phyloP scores from a whole-genome alignment of 2,888 invertebrate genomes.

The Eupithecia centaureata region DNA sequence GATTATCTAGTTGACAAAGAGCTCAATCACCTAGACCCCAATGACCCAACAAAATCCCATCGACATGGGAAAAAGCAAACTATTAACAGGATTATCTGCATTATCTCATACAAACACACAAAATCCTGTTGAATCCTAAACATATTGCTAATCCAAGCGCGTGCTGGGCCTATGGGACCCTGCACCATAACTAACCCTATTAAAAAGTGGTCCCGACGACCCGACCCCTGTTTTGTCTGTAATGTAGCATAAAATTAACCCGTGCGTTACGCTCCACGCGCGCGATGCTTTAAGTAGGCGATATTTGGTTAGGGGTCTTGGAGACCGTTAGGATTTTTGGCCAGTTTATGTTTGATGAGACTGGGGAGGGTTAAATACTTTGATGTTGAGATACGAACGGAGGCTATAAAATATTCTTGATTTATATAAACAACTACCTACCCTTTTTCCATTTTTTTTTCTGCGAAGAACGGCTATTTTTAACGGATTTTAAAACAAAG shows the following conservation, averaged over 20 bases:
- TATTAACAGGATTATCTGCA: constrained; percentile 49
- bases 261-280: constrained; percentile 72
- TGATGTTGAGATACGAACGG: not conserved
- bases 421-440: not conserved
- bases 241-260: constrained; percentile 84
- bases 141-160: constrained; percentile 70
- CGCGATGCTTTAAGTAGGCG: constrained; percentile 66
- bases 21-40: not conserved
- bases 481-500: not conserved
- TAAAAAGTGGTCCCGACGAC: constrained; percentile 76
- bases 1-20: constrained; percentile 34
- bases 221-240: constrained; percentile 66
- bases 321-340: constrained; percentile 53
- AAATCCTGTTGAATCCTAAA: constrained; percentile 68
- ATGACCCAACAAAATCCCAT: constrained; percentile 5
- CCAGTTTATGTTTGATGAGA: constrained; percentile 37
- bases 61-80: constrained; percentile 31
- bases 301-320: constrained; percentile 45
- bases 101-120: constrained; percentile 52
- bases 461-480: not conserved
- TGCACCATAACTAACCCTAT: constrained; percentile 80
- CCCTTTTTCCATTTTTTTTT: not conserved
- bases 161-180: constrained; percentile 61
- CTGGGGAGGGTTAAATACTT: constrained; percentile 14
- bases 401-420: not conserved